These are phyloP conservation scores for Garra rufa DNA, from an alignment of 2,113 vertebrate genomes.

Conservation along the genomic window DNA sequence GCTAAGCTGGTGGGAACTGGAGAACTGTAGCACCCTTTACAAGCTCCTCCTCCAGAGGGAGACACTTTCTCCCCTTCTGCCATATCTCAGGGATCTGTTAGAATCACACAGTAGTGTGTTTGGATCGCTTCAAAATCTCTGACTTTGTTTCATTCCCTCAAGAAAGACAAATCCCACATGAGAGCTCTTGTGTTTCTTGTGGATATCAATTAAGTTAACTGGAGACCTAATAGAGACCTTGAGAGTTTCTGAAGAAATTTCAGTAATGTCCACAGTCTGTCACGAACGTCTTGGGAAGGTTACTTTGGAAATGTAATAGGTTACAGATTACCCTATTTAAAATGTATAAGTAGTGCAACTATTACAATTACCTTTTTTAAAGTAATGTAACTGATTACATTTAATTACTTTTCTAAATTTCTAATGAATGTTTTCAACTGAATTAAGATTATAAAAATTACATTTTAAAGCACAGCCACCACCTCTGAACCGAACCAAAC, in stretches of 20 bases:
- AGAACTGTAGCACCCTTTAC: slow-evolving; percentile 44
- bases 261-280: too few relatives aligned
- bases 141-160: neutral
- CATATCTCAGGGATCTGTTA: neutral
- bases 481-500: too few relatives aligned
- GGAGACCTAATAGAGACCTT: neutral
- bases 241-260: neutral
- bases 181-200: neutral
- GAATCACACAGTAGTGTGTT: neutral
- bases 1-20: slow-evolving; percentile 52
- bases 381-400: too few relatives aligned
- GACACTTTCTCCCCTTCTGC: slow-evolving; percentile 48
- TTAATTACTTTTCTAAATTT: too few relatives aligned
- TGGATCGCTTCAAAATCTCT: neutral
- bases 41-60: slow-evolving; percentile 46
- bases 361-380: too few relatives aligned
- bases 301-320: too few relatives aligned
- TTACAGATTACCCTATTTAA: too few relatives aligned
- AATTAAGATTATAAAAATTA: too few relatives aligned
- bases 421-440: too few relatives aligned
- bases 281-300: too few relatives aligned
- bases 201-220: neutral
- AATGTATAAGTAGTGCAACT: too few relatives aligned
- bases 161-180: neutral
- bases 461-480: too few relatives aligned